Base-by-base conservation (phyloP, 2,113 vertebrate species). In the Percopsis transmontana region DNA sequence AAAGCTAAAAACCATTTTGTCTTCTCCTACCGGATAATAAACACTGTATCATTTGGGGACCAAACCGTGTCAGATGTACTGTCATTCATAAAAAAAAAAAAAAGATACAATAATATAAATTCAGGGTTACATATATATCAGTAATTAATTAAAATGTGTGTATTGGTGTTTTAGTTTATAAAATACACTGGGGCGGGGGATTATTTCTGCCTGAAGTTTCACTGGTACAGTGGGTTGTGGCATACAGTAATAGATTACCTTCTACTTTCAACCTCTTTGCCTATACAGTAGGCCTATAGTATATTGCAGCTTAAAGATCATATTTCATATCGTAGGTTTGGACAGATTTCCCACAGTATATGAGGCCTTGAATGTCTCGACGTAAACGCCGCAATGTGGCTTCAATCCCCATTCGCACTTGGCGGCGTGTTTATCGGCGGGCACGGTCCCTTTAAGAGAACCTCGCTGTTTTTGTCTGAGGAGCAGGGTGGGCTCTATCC, bases 381-480 rank as follows among this genome's bases (percentile, higher is more conserved):
- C n/a, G n/a, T n/a, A n/a, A n/a, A n/a, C n/a, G n/a, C n/a, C 27
- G 27, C 27, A 7, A 7, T 45, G 12, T 45, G 12, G 1, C 15
- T 45, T 45, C 15, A 3, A 14, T 45, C 3, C 42, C 12, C 42
- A 45, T 12, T 45, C 11, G 15, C 42, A 45, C 5, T 41, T 41
- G 40, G 5, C 12, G 5, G 40, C 40, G 11, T 10, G 10, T 16
- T 45, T 45, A 18, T 2, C 3, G 20, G 50, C 19, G 9, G 50
- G 27, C 3, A 27, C 58, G 86, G 87, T 82, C 81, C 81, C 89
- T 91, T 91, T 92, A 92, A 92, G 80, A 64, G 27, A 41, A 15
- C 2, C 48, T 2, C 16, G 19, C 27, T 61, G 44, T 41, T 23
- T 21, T 47, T 10, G 78, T 85, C 59, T 62, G 66, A 59, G 67